Conservation (phyloP, 2,888 invertebrate species). For the Megalurothrips usitatus region DNA sequence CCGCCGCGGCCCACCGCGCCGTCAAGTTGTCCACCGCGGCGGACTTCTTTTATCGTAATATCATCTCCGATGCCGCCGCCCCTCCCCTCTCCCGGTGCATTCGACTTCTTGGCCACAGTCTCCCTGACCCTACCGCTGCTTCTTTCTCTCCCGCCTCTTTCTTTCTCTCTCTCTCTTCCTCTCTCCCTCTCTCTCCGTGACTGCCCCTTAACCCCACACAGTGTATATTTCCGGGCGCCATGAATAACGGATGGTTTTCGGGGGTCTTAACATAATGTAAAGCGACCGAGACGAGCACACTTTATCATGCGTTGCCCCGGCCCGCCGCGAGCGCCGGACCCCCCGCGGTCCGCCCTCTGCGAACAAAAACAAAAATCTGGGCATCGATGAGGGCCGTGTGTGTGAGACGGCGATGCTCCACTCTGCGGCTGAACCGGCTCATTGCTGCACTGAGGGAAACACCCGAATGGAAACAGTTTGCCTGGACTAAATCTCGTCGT, state of each 20-base stretch:
- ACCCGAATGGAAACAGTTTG: too few relatives aligned
- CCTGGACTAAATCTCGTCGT: too few relatives aligned
- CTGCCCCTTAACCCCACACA: background rate
- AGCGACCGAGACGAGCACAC: background rate
- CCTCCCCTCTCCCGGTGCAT: background rate
- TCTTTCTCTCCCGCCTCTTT: background rate
- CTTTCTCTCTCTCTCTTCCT: background rate
- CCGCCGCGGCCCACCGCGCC: background rate
- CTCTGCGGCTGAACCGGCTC: too few relatives aligned
- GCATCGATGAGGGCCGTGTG: too few relatives aligned
- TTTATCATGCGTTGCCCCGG: background rate
- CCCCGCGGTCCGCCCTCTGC: too few relatives aligned
- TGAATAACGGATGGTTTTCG: constrained; percentile 20
- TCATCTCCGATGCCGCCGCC: background rate
- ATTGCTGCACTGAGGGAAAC: too few relatives aligned
- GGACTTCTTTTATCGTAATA: constrained; percentile 11
- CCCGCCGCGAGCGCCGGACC: background rate
- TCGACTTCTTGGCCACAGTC: too few relatives aligned
- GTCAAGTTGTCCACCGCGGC: background rate
- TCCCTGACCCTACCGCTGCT: too few relatives aligned
- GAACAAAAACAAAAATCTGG: too few relatives aligned
- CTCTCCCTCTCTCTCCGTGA: background rate
- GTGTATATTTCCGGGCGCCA: background rate
- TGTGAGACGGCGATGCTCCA: too few relatives aligned
- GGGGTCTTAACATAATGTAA: constrained; percentile 18